phyloP scores from a whole-genome alignment of 1,140 invertebrate species.

The Magallana gigas region DNA sequence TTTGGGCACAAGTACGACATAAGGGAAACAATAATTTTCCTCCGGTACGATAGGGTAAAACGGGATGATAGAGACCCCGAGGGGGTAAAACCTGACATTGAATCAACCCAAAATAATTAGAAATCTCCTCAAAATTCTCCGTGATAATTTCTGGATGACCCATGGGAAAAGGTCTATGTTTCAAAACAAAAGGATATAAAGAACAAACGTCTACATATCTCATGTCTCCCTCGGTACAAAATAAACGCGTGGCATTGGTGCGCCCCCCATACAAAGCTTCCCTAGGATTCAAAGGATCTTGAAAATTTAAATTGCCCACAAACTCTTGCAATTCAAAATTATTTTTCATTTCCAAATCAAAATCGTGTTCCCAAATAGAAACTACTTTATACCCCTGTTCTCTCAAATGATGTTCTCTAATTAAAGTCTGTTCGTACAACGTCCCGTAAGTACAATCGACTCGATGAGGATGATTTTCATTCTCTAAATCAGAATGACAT shows the following conservation, averaged over 20 bases:
- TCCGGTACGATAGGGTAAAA: constrained; percentile 30
- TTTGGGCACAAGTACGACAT: constrained; percentile 44
- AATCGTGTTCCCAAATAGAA: not conserved
- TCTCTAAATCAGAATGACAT: constrained; percentile 40
- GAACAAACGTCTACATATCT: constrained; percentile 43
- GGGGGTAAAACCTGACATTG: constrained; percentile 41
- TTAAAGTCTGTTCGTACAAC: not conserved
- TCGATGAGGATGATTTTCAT: not conserved
- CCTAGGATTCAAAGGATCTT: constrained; percentile 3
- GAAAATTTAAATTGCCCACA: not conserved
- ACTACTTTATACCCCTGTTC: not conserved
- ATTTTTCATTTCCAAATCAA: not conserved
- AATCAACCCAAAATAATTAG: constrained; percentile 42
- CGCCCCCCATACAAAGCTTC: constrained; percentile 44
- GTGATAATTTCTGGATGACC: constrained; percentile 50
- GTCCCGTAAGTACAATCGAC: not conserved
- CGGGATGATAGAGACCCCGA: constrained; percentile 47
- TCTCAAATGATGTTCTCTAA: not conserved
- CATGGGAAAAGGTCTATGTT: constrained; percentile 31
- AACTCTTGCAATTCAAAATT: not conserved
- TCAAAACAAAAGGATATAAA: constrained; percentile 43
- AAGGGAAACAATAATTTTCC: constrained; percentile 29
- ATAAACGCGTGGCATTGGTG: constrained; percentile 40
- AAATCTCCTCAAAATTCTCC: constrained; percentile 16
- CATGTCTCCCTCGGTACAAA: constrained; percentile 22